Evolutionary conservation across 2,797 vertebrate genomes (phyloP), one percentile per base, ranked within the genome.

Genomic region (Aldrovandia affinis): DNA sequence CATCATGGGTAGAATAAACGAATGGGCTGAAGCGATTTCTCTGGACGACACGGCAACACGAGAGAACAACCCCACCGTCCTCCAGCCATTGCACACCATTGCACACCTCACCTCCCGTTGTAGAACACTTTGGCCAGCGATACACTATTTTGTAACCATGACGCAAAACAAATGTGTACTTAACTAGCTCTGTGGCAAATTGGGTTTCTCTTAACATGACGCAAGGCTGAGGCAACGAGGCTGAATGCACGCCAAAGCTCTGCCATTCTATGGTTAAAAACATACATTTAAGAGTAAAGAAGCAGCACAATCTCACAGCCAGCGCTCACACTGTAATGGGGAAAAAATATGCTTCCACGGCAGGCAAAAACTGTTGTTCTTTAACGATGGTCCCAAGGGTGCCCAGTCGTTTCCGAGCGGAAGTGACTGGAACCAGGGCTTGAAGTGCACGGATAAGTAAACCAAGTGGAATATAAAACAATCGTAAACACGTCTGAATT

Each of bases 401-500:
- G 28, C 39, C 36, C 25, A 59, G 28, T 22, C 7, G 25, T 50
- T 83, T 50, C 80, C 59, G 42, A 39, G 25, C 33, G 57, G 80
- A 63, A 55, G 57, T 57, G 44, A 36, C 82, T 77, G 4, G 65
- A 65, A 63, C 54, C 55, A 84, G 28, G 28, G 44, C 28, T 52
- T 7, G 20, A 36, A 79, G 59, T 50, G 8, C 20, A 33, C 7
- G 68, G 52, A 14, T 47, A 83, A 78, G 30, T 78, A 83, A 47
- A 77, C 39, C 55, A 22, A 52, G 36, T n/a, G 44, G 7, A 39
- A 33, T 79, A 65, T 68, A 79, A 65, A 80, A 80, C 33, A 36
- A 12, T 18, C 80, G 78, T 14, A 63, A 84, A 54, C 44, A 44
- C 42, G 20, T 12, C 44, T 61, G 42, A 9, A 30, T 78, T 83